Percentiles rank a stretch among this genome's conserved stretches.
phyloP scores from a whole-genome alignment of 2,797 vertebrate species.

The Myotis myotis region DNA sequence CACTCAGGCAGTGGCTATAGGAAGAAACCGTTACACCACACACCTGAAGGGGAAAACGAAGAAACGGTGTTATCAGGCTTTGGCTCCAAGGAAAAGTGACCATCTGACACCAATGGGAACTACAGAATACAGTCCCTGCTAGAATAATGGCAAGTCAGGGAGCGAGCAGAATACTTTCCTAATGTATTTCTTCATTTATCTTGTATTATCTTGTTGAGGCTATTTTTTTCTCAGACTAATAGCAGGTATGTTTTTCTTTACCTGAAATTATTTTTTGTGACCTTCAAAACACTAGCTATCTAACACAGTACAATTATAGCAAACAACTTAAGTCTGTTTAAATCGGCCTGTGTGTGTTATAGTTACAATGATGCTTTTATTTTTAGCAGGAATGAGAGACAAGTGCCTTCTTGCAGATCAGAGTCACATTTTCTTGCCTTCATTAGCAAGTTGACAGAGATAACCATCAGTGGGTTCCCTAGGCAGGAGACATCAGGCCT shows the following conservation, averaged over 20 bases:
- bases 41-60: fast-evolving
- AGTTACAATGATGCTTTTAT: background rate
- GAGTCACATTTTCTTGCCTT: background rate
- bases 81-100: background rate
- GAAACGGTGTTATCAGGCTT: background rate
- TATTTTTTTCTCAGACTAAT: background rate
- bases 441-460: conserved; percentile 3
- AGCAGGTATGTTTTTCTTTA: background rate
- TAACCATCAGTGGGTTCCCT: background rate
- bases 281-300: background rate
- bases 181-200: background rate
- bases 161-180: background rate
- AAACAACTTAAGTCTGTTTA: background rate
- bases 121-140: background rate
- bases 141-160: background rate
- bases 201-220: background rate
- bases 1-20: background rate
- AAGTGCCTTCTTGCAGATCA: background rate
- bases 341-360: background rate
- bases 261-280: background rate
- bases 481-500: background rate
- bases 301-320: background rate
- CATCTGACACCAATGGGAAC: background rate
- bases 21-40: background rate
- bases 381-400: conserved; percentile 4